These are phyloP conservation scores for Hipparchia sbordonii DNA, from an alignment of 2,888 invertebrate species.

Conservation along the genomic window DNA sequence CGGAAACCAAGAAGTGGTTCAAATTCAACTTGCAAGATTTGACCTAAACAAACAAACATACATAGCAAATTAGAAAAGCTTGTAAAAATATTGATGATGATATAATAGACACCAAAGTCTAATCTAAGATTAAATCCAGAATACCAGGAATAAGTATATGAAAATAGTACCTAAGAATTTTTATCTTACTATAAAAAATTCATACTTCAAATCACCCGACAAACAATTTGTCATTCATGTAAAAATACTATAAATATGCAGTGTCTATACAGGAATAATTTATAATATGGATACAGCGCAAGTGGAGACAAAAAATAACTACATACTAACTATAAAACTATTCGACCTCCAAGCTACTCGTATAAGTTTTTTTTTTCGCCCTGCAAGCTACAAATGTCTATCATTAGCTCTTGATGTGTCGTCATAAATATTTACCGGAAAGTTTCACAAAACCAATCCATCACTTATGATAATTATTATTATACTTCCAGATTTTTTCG, in stretches of 20 bases:
- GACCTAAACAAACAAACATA: too few species aligned
- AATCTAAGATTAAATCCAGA: not conserved
- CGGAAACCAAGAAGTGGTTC: too few species aligned
- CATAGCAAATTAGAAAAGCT: too few species aligned
- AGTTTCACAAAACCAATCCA: constrained; percentile 29
- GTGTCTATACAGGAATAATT: constrained; percentile 31
- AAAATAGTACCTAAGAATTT: too few species aligned
- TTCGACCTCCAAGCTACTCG: not conserved
- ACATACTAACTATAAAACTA: not conserved
- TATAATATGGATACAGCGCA: constrained; percentile 28
- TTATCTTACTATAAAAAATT: too few species aligned
- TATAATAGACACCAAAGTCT: not conserved
- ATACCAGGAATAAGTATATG: too few species aligned
- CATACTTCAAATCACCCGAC: not conserved
- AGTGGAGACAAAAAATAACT: constrained; percentile 1
- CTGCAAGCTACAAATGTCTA: constrained; percentile 17
- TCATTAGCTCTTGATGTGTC: constrained; percentile 25
- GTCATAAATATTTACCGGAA: constrained; percentile 26
- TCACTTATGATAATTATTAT: constrained; percentile 10
- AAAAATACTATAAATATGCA: constrained; percentile 18
- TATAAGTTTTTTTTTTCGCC: constrained; percentile 16
- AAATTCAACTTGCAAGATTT: too few species aligned
- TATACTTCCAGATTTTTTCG: not conserved
- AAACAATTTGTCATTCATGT: constrained; percentile 25
- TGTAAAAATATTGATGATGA: too few species aligned